Evolutionary conservation across 2,797 vertebrate species (phyloP).

Genomic region (Gephyroberyx darwinii): DNA sequence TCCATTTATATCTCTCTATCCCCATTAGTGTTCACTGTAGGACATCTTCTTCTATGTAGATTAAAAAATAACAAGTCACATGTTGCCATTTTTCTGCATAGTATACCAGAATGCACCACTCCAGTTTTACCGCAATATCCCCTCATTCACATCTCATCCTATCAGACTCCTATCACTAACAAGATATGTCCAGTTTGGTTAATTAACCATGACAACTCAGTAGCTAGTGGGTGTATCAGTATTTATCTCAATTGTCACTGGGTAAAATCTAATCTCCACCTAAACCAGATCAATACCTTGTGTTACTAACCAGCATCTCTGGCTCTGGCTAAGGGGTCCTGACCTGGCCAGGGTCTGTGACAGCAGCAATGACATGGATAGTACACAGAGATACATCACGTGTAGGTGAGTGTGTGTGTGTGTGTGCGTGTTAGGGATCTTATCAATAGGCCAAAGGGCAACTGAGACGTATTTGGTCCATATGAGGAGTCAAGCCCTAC

Average conservation of each 20-base stretch:
- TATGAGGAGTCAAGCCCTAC: not conserved
- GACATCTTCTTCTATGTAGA: not conserved
- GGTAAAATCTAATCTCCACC: constrained; percentile 5
- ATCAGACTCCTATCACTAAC: constrained; percentile 11
- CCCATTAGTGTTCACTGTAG: not conserved
- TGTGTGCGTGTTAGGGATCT: not conserved
- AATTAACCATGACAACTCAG: constrained; percentile 37
- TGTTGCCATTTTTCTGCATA: too few species aligned
- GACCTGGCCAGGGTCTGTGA: constrained; percentile 24
- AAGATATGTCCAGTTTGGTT: constrained; percentile 13
- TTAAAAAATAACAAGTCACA: too few species aligned
- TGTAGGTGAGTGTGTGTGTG: not conserved
- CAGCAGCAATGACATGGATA: constrained; percentile 31
- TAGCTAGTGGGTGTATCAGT: constrained; percentile 5
- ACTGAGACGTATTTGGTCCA: too few species aligned
- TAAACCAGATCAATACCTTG: constrained; percentile 37
- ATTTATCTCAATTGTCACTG: constrained; percentile 38
- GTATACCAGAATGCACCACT: not conserved
- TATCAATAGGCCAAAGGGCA: not conserved
- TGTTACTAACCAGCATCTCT: constrained; percentile 20
- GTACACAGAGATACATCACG: constrained; percentile 30
- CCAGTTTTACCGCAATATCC: not conserved
- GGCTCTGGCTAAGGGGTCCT: not conserved
- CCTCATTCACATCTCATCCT: constrained; percentile 1
- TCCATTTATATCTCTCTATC: not conserved